Conservation (phyloP, 2,888 invertebrate species). For the Stratiomys singularior region DNA sequence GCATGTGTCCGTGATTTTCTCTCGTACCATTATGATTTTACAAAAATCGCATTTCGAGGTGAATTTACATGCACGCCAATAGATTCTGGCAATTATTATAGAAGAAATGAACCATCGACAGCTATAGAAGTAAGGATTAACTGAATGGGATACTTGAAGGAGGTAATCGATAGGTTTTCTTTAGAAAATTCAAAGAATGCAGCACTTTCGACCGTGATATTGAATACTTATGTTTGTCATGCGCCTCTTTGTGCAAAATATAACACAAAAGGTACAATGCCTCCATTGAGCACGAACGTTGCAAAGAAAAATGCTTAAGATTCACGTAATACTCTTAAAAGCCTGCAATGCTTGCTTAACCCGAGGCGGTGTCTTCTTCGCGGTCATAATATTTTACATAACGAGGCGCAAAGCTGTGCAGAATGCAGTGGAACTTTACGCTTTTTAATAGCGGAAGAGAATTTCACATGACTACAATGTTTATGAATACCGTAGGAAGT, state of each 20-base stretch:
- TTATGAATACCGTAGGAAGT: slow-evolving; percentile 11
- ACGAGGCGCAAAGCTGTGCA: neutral
- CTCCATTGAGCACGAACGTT: too few species aligned
- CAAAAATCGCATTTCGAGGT: neutral
- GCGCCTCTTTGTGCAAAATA: neutral
- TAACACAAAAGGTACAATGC: too few species aligned
- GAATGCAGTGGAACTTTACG: neutral
- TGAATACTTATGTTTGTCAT: neutral
- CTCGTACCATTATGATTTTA: neutral
- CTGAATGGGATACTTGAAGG: neutral
- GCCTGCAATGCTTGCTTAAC: neutral
- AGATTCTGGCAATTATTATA: neutral
- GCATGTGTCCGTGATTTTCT: too few species aligned
- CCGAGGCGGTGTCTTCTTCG: slow-evolving; percentile 5
- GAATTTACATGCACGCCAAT: neutral
- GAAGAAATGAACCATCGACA: neutral
- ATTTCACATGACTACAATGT: slow-evolving; percentile 32
- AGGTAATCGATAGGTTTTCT: slow-evolving; percentile 8
- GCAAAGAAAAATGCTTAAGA: neutral
- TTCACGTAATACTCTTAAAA: neutral
- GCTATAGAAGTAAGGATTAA: neutral
- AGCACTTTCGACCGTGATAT: neutral
- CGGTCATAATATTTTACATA: slow-evolving; percentile 31
- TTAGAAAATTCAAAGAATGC: slow-evolving; percentile 3
- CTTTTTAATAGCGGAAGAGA: slow-evolving; percentile 11